Base-by-base conservation (phyloP, 2,797 vertebrate species). In the Champsocephalus gunnari region DNA sequence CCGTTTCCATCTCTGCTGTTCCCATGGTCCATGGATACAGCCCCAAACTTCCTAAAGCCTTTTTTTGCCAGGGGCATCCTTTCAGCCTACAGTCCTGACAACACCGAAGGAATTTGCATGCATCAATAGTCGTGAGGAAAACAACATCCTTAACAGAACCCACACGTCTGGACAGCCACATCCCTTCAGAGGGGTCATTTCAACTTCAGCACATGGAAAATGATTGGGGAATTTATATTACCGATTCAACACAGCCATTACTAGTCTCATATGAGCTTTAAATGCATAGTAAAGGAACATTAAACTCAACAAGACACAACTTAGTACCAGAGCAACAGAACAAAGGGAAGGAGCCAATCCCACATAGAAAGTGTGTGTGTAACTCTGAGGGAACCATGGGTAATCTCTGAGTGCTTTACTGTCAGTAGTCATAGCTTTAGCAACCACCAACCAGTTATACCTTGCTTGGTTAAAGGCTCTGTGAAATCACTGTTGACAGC, bases 21-120 rank as follows among this genome's bases (percentile, higher is more conserved):
- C 85, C 83, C 82, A 87, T 87, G 77, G 71, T 77, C 79, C 53
- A 76, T 61, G 73, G 66, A 81, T 60, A 75, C 50, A 77, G 80
- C 64, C 64, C 73, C 64, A 66, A 77, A 84, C 66, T 67, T 84
- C 75, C 86, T 73, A 59, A 86, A 82, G 78, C 70, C 48, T n/a
- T 63, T 28, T 60, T 48, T 63, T 78, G 73, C 71, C 84, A 86
- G 58, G 77, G 66, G 79, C 83, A 85, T 88, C 85, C 66, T 89
- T 89, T 93, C 83, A 92, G 79, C 59, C 70, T 75, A 73, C 16
- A 60, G 84, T 81, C 88, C 83, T 82, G 74, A 88, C 83, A 83
- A 81, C 84, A 81, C 80, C 81, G 83, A 59, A 55, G 84, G 85
- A 91, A 88, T 88, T 85, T 87, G 62, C 80, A 88, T 83, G 86